Evolutionary conservation across 2,113 vertebrate species (phyloP).

Genomic region (Corythornis vintsioides): DNA sequence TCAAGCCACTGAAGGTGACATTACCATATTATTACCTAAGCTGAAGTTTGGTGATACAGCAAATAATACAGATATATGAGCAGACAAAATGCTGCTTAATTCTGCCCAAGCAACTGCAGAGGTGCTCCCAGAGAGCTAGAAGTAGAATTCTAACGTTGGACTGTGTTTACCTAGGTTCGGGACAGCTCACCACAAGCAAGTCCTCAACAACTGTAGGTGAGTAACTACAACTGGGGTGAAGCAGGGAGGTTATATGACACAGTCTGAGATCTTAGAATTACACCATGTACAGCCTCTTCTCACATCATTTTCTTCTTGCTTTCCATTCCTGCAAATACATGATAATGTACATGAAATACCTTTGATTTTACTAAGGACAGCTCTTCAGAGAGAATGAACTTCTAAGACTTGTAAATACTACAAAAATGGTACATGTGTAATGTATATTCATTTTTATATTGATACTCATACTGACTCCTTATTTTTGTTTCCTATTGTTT

Average conservation of each 20-base stretch:
- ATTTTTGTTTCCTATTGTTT: not conserved
- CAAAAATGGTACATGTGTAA: not conserved
- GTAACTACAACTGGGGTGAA: not conserved
- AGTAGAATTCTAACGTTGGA: not conserved
- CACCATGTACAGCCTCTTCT: not conserved
- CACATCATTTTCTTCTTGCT: accelerated
- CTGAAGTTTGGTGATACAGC: not conserved
- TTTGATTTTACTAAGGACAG: not conserved
- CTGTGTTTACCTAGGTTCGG: not conserved
- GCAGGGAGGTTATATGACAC: not conserved
- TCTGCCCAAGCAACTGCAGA: not conserved
- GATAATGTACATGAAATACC: not conserved
- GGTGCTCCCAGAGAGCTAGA: not conserved
- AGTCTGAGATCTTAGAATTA: not conserved
- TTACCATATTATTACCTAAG: not conserved
- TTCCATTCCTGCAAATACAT: not conserved
- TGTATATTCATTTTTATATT: not conserved
- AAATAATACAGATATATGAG: not conserved
- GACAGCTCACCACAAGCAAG: not conserved
- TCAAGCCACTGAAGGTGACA: not conserved
- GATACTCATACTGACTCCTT: not conserved
- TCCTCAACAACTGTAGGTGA: slow-evolving; percentile 2
- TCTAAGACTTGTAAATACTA: not conserved
- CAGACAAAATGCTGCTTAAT: not conserved
- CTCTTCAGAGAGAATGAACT: not conserved